Evolutionary conservation across 2,888 invertebrate genomes (phyloP).

Genomic region (Athalia cordata): DNA sequence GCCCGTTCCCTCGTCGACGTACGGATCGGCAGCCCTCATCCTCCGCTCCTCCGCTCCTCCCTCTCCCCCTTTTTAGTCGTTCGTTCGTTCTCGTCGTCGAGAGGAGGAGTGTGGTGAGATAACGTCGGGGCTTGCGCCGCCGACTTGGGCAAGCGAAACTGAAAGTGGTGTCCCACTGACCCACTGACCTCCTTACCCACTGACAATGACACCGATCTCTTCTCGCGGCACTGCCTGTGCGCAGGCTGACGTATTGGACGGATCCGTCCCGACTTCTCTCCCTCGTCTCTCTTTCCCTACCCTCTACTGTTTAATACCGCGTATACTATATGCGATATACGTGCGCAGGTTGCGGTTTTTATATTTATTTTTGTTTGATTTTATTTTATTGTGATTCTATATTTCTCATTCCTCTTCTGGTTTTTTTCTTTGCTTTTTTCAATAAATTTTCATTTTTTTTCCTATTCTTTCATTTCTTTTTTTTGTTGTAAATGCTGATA

Average conservation of each 20-base stretch:
- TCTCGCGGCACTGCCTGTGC: slow-evolving; percentile 62
- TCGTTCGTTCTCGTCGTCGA: slow-evolving; percentile 50
- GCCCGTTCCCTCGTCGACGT: slow-evolving; percentile 28
- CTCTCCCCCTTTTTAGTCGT: slow-evolving; percentile 39
- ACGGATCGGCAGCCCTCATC: slow-evolving; percentile 46
- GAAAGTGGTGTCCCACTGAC: slow-evolving; percentile 77
- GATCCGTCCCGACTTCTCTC: slow-evolving; percentile 11
- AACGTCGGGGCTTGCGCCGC: slow-evolving; percentile 64
- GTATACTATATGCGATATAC: too few species aligned
- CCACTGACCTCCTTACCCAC: slow-evolving; percentile 81
- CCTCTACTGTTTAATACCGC: too few species aligned
- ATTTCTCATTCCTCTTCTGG: too few species aligned
- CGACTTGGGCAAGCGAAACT: slow-evolving; percentile 67
- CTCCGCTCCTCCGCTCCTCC: slow-evolving; percentile 50
- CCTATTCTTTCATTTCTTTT: too few species aligned
- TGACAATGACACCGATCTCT: slow-evolving; percentile 75
- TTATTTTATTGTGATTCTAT: too few species aligned
- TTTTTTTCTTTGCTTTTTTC: too few species aligned
- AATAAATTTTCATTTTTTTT: too few species aligned
- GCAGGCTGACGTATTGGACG: slow-evolving; percentile 62
- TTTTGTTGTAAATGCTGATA: too few species aligned
- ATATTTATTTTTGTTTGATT: too few species aligned
- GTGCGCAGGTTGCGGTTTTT: too few species aligned
- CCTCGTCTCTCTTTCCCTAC: neutral
- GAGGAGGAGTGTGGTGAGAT: slow-evolving; percentile 62